phyloP scores from a whole-genome alignment of 2,797 vertebrate genomes.

The Syndactyla subalaris region DNA sequence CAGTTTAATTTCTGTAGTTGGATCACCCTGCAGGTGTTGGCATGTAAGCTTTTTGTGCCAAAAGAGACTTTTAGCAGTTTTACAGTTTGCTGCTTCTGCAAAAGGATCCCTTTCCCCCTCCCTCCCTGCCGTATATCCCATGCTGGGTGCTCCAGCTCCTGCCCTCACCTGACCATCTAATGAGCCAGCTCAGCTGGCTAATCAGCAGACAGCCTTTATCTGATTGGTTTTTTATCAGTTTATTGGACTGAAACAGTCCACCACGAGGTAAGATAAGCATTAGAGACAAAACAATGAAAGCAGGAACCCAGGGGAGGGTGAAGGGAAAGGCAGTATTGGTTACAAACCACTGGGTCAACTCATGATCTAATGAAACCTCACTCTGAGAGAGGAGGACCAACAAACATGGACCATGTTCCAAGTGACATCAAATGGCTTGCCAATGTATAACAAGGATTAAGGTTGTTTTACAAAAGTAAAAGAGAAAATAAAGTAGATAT shows the following conservation, averaged over 20 bases:
- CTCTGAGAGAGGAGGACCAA: background rate
- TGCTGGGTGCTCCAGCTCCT: background rate
- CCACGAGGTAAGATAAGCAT: background rate
- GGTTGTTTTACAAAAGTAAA: background rate
- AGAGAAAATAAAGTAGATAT: background rate
- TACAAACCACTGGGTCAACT: background rate
- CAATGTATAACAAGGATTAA: background rate
- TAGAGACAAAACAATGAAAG: background rate
- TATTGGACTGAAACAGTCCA: background rate
- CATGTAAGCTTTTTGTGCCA: background rate
- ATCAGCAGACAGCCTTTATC: background rate
- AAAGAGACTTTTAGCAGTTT: background rate
- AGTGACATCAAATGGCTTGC: background rate
- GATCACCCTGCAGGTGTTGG: background rate
- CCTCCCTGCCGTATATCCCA: background rate
- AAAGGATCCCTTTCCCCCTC: background rate
- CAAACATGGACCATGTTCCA: background rate
- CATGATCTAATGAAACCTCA: background rate
- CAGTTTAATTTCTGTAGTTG: background rate
- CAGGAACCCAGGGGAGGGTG: background rate
- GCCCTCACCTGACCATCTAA: background rate
- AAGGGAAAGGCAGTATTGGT: background rate
- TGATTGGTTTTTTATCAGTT: background rate
- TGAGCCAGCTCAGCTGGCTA: rapidly evolving
- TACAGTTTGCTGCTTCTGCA: background rate